A percentile compares a stretch with the other conserved stretches of the same genome.
Conservation (phyloP, 2,888 invertebrate species). For the Apodemia duryi region DNA sequence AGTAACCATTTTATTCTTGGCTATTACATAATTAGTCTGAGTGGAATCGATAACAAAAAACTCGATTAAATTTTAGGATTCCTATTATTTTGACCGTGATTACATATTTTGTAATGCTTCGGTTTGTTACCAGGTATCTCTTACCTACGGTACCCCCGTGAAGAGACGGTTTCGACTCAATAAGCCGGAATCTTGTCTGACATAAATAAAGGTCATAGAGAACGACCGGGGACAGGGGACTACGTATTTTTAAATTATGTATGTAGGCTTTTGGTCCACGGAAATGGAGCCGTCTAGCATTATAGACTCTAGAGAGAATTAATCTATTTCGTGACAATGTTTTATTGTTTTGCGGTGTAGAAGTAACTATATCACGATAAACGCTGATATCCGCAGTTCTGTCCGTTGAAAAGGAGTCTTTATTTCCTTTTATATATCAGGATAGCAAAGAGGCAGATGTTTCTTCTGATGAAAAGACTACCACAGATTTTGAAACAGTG, state of each 20-base stretch:
- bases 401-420: neutral
- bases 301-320: constrained; percentile 4
- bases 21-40: too few relatives aligned
- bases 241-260: constrained; percentile 3
- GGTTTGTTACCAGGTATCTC: neutral
- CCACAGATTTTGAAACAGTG: too few relatives aligned
- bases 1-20: too few relatives aligned
- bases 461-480: too few relatives aligned
- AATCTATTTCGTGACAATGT: neutral
- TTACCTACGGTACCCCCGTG: constrained; percentile 3
- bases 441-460: too few relatives aligned
- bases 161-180: neutral
- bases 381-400: neutral
- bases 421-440: too few relatives aligned
- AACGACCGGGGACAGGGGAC: neutral
- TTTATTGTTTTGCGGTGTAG: neutral
- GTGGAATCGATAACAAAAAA: neutral
- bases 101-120: neutral
- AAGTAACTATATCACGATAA: neutral
- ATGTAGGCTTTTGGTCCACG: neutral
- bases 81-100: neutral
- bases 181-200: constrained; percentile 5
- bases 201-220: constrained; percentile 2
- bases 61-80: neutral
- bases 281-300: neutral